A percentile compares a stretch with the other conserved stretches of the same genome.
These are phyloP conservation scores for Perca flavescens DNA, from an alignment of 2,113 vertebrate species.

Conservation along the genomic window DNA sequence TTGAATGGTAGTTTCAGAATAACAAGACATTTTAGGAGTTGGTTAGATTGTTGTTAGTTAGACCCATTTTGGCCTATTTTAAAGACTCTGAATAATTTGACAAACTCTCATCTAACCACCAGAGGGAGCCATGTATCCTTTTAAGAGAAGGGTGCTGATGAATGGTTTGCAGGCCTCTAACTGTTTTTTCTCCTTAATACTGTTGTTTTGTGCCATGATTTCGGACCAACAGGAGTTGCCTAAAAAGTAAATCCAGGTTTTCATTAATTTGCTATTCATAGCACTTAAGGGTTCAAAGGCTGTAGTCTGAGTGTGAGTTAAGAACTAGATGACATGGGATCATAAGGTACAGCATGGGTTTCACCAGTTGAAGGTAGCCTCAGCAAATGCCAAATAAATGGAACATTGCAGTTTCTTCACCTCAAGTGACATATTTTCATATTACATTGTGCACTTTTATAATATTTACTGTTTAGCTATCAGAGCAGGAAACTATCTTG, in stretches of 20 bases:
- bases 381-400: constrained; percentile 32
- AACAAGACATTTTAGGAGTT: background rate
- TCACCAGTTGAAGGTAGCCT: constrained; percentile 22
- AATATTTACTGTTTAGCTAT: constrained; percentile 42
- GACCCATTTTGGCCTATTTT: background rate
- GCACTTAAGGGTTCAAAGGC: constrained; percentile 10
- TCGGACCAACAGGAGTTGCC: background rate
- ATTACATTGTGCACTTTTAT: constrained; percentile 31
- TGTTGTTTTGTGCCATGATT: constrained; percentile 24
- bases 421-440: constrained; percentile 29
- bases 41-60: background rate
- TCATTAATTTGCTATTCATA: constrained; percentile 13
- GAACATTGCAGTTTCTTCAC: constrained; percentile 6
- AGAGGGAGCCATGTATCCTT: constrained; percentile 70
- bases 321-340: constrained; percentile 36
- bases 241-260: constrained; percentile 12
- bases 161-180: constrained; percentile 18
- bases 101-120: constrained; percentile 42
- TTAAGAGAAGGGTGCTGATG: background rate
- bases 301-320: constrained; percentile 22
- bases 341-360: constrained; percentile 12
- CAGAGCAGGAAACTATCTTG: constrained; percentile 43
- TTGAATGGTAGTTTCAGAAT: background rate
- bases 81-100: background rate
- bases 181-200: constrained; percentile 11